Evolutionary conservation across 2,888 invertebrate genomes (phyloP), one percentile per base, ranked within the genome.

Genomic region (Microplitis manilae): DNA sequence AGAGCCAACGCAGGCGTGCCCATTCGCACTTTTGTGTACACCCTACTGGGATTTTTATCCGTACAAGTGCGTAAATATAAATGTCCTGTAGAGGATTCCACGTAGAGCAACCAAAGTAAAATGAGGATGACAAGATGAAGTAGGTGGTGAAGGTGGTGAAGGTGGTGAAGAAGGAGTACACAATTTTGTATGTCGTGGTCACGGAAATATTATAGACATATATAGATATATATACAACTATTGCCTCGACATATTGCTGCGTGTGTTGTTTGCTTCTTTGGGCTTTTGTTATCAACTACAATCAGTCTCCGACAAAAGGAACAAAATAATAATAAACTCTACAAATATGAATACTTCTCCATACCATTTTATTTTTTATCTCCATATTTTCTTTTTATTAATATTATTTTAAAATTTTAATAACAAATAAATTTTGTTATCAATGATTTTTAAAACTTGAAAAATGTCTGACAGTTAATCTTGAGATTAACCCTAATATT

Each of bases 1-100:
- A 89, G 89, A 88, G 85, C 84, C 83, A 81, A 83, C 81, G 81
- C 83, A 77, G 76, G 79, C 78, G 79, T 65, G 38, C 79, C 80
- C 72, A 75, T 78, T 64, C 78, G 77, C 77, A 73, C 79, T 77
- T 77, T 71, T 62, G 69, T 73, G 13, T 20, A 78, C 70, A 75
- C 78, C 81, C 78, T 77, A 78, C 79, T 79, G 79, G 79, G 80
- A 81, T 79, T 80, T 80, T 79, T 81, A 77, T 77, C 78, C 78
- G 79, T 77, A 81, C 85, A 84, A 85, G 81, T 82, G 83, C 80
- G 84, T 83, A 84, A 86, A 86, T 50, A 50, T 50, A 50, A 50
- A 50, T 84, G 84, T 85, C 83, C 81, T 77, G 77, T 50, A 2
- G 74, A 83, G 84, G 77, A 75, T 75, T 78, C 67, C 68, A 67